Percentiles rank a stretch among this genome's conserved stretches.
Conservation (phyloP, 2,113 vertebrate genomes). For the Centropristis striata region DNA sequence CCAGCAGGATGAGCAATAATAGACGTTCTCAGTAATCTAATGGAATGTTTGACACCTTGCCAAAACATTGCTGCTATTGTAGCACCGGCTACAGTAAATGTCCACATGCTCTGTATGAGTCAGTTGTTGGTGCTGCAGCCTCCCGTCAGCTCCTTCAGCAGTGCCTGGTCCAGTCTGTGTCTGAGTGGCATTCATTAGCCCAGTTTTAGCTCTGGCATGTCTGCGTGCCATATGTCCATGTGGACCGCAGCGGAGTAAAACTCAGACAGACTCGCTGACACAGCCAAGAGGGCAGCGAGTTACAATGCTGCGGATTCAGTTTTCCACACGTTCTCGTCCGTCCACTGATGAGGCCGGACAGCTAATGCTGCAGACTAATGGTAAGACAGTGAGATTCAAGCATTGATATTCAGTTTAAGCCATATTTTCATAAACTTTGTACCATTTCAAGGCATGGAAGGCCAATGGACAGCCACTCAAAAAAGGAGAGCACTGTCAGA, state of each 20-base stretch:
- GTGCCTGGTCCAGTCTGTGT: conserved; percentile 19
- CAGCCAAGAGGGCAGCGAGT: conserved; percentile 18
- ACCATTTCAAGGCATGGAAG: background rate
- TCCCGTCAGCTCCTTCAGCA: conserved; percentile 16
- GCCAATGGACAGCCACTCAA: background rate
- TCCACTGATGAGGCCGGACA: conserved; percentile 2
- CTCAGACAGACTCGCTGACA: conserved; percentile 31
- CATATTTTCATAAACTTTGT: background rate
- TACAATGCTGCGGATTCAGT: conserved; percentile 45
- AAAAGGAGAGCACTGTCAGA: conserved; percentile 18
- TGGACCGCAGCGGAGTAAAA: conserved; percentile 44
- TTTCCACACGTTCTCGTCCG: conserved; percentile 18
- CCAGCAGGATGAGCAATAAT: too few relatives aligned
- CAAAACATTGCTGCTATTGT: background rate
- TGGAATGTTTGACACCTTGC: too few relatives aligned
- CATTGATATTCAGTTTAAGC: conserved; percentile 25
- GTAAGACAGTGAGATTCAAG: background rate
- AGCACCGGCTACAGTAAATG: background rate
- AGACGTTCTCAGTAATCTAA: too few relatives aligned
- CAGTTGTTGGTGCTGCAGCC: conserved; percentile 28
- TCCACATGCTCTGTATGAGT: conserved; percentile 6
- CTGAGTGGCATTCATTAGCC: conserved; percentile 47
- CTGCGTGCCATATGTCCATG: conserved; percentile 44
- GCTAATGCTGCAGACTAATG: conserved; percentile 27
- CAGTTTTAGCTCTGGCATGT: conserved; percentile 30